phyloP scores from a whole-genome alignment of 2,113 vertebrate species.

The Cyanoderma ruficeps region DNA sequence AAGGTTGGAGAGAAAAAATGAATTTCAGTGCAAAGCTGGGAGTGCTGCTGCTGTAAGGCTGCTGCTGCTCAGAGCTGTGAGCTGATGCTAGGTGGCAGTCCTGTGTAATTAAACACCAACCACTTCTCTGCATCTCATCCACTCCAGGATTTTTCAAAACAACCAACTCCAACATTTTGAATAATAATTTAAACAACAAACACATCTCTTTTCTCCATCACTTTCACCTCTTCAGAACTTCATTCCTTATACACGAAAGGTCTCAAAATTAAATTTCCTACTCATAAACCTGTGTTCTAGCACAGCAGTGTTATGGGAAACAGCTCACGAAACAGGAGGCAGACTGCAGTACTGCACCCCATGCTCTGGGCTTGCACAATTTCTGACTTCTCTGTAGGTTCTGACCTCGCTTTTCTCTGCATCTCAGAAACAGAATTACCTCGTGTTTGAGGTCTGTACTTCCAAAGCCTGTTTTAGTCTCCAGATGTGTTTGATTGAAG shows the following conservation, averaged over 20 bases:
- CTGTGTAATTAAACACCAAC: slow-evolving; percentile 69
- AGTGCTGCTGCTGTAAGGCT: neutral
- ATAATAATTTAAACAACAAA: slow-evolving; percentile 51
- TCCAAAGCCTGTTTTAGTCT: neutral
- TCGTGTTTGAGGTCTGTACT: neutral
- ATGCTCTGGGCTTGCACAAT: neutral
- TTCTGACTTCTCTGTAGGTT: neutral
- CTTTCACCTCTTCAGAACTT: slow-evolving; percentile 28
- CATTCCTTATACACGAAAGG: neutral
- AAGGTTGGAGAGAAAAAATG: neutral
- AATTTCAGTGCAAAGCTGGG: neutral
- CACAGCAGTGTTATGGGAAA: neutral
- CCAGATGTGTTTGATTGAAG: neutral
- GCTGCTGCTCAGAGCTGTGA: neutral
- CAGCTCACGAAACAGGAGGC: neutral
- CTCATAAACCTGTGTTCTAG: neutral
- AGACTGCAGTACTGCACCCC: neutral
- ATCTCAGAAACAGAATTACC: neutral
- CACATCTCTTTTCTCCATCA: neutral
- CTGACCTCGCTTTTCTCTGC: neutral
- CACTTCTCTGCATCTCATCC: neutral
- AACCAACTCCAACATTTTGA: neutral
- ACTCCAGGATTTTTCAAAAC: slow-evolving; percentile 13
- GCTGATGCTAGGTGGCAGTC: slow-evolving; percentile 79
- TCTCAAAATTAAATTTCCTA: neutral